These are phyloP conservation scores for Brachypterus glaber DNA, from an alignment of 2,888 invertebrate species.

Conservation along the genomic window DNA sequence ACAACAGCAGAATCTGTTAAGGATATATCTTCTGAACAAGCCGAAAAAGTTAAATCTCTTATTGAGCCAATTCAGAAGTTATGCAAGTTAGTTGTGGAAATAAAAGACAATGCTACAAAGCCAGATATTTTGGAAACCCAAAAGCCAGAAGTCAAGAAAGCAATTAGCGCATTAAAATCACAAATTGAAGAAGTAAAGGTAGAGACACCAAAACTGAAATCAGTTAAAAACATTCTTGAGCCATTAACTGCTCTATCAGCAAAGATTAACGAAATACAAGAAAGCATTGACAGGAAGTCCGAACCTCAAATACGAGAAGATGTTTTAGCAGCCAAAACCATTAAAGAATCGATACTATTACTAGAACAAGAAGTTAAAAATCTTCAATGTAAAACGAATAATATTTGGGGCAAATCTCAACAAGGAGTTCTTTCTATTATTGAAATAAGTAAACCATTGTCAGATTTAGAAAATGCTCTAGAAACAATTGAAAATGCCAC, in stretches of 20 bases:
- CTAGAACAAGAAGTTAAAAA: too few species aligned
- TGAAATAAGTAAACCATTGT: constrained; percentile 11
- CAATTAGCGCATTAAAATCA: constrained; percentile 16
- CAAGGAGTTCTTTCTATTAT: constrained; percentile 17
- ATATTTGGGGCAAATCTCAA: too few species aligned
- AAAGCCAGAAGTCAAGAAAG: constrained; percentile 17
- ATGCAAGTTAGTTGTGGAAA: constrained; percentile 13
- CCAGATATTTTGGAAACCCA: constrained; percentile 19
- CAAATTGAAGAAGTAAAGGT: constrained; percentile 15
- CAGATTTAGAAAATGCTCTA: constrained; percentile 4
- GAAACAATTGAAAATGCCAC: constrained; percentile 3
- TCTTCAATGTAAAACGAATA: too few species aligned
- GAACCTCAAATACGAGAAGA: too few species aligned
- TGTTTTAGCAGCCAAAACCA: too few species aligned
- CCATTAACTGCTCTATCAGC: constrained; percentile 13
- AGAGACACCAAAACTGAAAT: constrained; percentile 5
- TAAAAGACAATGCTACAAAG: constrained; percentile 20
- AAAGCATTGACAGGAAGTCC: too few species aligned
- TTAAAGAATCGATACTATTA: too few species aligned
- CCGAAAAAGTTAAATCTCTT: constrained; percentile 6
- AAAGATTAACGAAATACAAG: constrained; percentile 6
- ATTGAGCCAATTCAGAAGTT: constrained; percentile 17
- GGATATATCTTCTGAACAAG: not conserved
- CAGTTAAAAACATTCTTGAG: constrained; percentile 13
- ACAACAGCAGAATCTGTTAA: too few species aligned